Evolutionary conservation across 2,797 vertebrate species (phyloP), one percentile per base, ranked within the genome.

Genomic region (Brachymystax lenok): DNA sequence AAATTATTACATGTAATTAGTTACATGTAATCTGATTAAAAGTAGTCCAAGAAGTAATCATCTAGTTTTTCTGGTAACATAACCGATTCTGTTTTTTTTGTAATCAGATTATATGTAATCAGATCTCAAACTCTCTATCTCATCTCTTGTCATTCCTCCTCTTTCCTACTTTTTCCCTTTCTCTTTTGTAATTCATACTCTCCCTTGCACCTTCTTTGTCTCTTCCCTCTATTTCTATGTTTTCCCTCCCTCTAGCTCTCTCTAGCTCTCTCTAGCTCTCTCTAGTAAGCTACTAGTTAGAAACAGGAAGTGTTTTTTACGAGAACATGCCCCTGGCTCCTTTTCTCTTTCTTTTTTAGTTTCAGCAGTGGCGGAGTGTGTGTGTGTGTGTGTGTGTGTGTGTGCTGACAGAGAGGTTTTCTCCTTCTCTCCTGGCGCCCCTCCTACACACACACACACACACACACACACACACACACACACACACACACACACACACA

Each of bases 231-330:
- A n/a, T 66, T 6, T 66, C 27, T 66, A 24, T 13, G 3, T 27
- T 56, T n/a, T 56, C 54, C 19, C n/a, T 63, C 59, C 24, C 59
- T 19, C 17, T 61, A 21, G 17, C 59, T 8, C 59, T 21, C 56
- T 63, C 63, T 66, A 27, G 21, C n/a, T n/a, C 59, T 63, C 59
- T 19, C 17, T 61, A 21, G 17, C 59, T 8, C 59, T 21, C 56
- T 63, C 63, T 66, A 27, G 21, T 30, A 6, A 16, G 14, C 54
- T 12, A 13, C 56, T 61, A 61, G 56, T 61, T 61, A 61, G n/a
- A 61, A 61, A 21, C 56, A 61, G 56, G 56, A 61, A 61, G 56
- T 66, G 21, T 66, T 30, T 66, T 46, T 30, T 66, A 27, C 63
- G 12, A 27, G 13, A 27, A 66, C 63, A 66, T 30, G 27, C 24